Evolutionary conservation across 2,113 vertebrate species (phyloP).

Genomic region (Phrynosoma platyrhinos): DNA sequence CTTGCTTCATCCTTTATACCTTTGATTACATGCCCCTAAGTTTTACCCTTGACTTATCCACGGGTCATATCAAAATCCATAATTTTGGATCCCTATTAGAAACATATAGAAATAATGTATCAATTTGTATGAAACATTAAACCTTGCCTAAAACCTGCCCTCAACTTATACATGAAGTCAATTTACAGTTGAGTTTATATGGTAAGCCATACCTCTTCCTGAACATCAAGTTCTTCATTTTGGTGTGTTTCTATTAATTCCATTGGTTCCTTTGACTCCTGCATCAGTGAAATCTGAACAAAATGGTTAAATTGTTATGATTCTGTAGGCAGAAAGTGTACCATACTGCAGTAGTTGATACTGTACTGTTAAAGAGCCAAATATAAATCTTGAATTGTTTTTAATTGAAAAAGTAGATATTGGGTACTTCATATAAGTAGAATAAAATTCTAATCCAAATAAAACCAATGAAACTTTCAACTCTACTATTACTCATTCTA

Average conservation of each 20-base stretch:
- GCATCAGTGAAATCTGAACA: slow-evolving; percentile 67
- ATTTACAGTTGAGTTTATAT: too few relatives aligned
- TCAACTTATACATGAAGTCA: too few relatives aligned
- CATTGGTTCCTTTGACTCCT: slow-evolving; percentile 63
- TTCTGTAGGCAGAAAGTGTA: not conserved
- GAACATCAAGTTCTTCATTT: slow-evolving; percentile 68
- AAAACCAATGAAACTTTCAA: not conserved
- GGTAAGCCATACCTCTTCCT: slow-evolving; percentile 64
- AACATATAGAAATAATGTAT: too few relatives aligned
- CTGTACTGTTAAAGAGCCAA: not conserved
- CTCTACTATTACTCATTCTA: not conserved
- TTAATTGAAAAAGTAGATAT: not conserved
- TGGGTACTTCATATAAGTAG: not conserved
- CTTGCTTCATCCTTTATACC: too few relatives aligned
- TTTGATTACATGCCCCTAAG: too few relatives aligned
- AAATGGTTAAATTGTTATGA: slow-evolving; percentile 7
- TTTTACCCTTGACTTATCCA: too few relatives aligned
- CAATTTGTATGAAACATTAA: too few relatives aligned
- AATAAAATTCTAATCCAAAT: not conserved
- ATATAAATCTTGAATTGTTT: not conserved
- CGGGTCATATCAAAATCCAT: too few relatives aligned
- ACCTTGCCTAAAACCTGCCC: too few relatives aligned
- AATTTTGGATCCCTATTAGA: too few relatives aligned
- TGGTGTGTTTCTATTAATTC: slow-evolving; percentile 60
- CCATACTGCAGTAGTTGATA: not conserved